Evolutionary conservation across 2,113 vertebrate genomes (phyloP).

Genomic region (Phocoena sinus): DNA sequence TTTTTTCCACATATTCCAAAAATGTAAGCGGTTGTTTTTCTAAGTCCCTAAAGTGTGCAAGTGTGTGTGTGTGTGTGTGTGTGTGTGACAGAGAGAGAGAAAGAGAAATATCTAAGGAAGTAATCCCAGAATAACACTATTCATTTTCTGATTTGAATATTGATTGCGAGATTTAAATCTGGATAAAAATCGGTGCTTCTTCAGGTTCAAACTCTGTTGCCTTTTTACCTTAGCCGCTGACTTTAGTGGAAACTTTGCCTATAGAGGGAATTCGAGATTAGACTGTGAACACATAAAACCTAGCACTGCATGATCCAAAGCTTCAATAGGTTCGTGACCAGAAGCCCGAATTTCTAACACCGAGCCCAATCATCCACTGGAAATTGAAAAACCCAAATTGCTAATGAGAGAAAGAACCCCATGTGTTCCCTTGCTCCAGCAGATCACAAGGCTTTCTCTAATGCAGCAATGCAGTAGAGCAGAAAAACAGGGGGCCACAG

Average conservation of each 20-base stretch:
- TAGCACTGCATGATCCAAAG: neutral
- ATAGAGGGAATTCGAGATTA: neutral
- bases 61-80: neutral
- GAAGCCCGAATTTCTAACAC: neutral
- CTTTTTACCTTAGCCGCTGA: neutral
- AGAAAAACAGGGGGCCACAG: neutral
- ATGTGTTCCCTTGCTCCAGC: neutral
- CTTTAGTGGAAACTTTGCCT: neutral
- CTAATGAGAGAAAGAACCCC: neutral
- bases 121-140: neutral
- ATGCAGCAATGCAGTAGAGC: accelerated
- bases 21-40: neutral
- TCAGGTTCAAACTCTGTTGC: neutral
- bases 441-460: neutral
- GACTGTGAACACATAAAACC: neutral
- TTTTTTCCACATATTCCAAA: neutral
- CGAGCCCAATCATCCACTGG: neutral
- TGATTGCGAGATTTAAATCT: neutral
- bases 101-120: neutral
- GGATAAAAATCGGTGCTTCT: neutral
- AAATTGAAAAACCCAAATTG: constrained; percentile 28
- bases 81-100: neutral
- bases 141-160: neutral
- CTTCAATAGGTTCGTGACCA: neutral
- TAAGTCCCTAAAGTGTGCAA: neutral